These are phyloP conservation scores for Rhizoglyphus robini DNA, from an alignment of 1,140 invertebrate species.

Conservation along the genomic window DNA sequence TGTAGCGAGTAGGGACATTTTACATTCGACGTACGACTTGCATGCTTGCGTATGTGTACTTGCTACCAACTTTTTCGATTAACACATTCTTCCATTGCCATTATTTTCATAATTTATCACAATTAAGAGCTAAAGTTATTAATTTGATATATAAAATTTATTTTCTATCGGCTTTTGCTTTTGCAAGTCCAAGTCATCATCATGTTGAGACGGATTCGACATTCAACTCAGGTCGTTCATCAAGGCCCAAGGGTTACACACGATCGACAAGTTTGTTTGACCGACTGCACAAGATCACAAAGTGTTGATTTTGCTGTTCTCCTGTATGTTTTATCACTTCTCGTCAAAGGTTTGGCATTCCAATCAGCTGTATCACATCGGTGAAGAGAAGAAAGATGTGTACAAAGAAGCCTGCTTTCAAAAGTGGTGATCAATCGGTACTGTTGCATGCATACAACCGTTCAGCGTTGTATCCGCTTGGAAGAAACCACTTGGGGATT, in stretches of 20 bases:
- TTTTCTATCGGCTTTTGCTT: too few relatives aligned
- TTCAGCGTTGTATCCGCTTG: constrained; percentile 77
- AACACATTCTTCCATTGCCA: too few relatives aligned
- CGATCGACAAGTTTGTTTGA: constrained; percentile 70
- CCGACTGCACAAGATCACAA: constrained; percentile 72
- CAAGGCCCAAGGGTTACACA: constrained; percentile 64
- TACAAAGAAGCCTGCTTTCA: constrained; percentile 52
- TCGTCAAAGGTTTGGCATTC: constrained; percentile 75
- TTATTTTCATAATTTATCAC: too few relatives aligned
- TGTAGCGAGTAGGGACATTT: too few relatives aligned
- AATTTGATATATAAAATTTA: too few relatives aligned
- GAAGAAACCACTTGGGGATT: constrained; percentile 25
- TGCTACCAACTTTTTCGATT: too few relatives aligned
- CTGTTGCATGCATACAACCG: constrained; percentile 76
- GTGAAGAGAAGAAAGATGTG: not conserved
- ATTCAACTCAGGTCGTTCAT: constrained; percentile 30
- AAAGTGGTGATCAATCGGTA: constrained; percentile 67
- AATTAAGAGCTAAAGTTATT: too few relatives aligned
- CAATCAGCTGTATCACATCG: constrained; percentile 76
- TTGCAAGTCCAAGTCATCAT: too few relatives aligned
- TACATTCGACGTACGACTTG: too few relatives aligned
- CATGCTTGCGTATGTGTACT: too few relatives aligned
- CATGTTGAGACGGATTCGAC: not conserved
- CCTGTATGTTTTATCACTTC: constrained; percentile 75
- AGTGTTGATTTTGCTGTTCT: constrained; percentile 63